Percentiles rank a stretch among this genome's conserved stretches.
Evolutionary conservation across 2,113 vertebrate genomes (phyloP).

Genomic region (Peromyscus polionotus): DNA sequence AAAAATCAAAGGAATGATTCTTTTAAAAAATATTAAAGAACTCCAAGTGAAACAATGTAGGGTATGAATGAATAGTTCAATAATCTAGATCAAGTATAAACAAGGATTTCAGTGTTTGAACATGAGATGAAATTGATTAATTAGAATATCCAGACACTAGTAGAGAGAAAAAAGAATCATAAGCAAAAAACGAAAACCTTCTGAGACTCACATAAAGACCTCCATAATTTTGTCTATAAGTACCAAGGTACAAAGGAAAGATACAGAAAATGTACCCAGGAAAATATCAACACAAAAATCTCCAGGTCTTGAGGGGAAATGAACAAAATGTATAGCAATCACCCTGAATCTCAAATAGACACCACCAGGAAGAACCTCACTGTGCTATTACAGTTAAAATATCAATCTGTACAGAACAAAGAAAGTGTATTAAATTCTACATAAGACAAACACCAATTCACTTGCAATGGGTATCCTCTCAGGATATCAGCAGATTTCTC

Average conservation of each 20-base stretch:
- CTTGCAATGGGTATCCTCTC: neutral
- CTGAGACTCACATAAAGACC: neutral
- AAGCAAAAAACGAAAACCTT: neutral
- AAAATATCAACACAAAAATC: neutral
- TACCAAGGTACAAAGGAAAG: neutral
- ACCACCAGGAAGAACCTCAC: neutral
- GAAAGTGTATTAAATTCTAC: neutral
- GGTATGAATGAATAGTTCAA: too few species aligned
- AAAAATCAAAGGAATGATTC: too few species aligned
- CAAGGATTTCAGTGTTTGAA: neutral
- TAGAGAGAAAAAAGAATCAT: neutral
- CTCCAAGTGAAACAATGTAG: too few species aligned
- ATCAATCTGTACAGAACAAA: neutral
- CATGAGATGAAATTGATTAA: neutral
- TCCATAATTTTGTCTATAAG: neutral
- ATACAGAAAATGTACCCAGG: neutral
- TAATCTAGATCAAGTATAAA: too few species aligned
- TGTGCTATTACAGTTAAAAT: neutral
- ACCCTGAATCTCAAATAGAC: neutral
- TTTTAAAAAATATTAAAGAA: too few species aligned
- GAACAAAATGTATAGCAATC: neutral
- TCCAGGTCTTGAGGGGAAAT: neutral
- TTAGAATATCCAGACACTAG: neutral
- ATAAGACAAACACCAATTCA: too few species aligned
- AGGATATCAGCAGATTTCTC: neutral